Base-by-base conservation (phyloP, 2,113 vertebrate species). In the Isurus oxyrinchus region DNA sequence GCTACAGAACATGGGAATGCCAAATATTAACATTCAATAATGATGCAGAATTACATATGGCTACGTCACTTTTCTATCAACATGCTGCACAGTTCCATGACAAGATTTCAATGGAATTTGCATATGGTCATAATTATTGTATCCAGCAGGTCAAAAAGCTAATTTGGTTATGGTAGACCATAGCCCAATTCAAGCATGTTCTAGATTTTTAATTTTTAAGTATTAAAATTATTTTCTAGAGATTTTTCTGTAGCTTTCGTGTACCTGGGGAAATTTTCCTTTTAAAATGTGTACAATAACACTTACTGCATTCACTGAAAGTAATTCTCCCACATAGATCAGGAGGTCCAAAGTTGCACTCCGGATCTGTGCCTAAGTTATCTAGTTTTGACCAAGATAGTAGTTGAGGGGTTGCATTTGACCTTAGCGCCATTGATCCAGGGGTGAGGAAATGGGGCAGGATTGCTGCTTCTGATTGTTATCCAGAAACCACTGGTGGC, bases 1-100 rank as follows among this genome's bases (percentile, higher is more conserved):
- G 49, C 7, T 23, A 31, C 66, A 72, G 61, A 94, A 67, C 21
- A 67, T 13, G 40, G n/a, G 44, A 72, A 72, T 72, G 23, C 25
- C 49, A 31, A 55, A 55, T 35, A 27, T 72, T 49, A 72, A 95
- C 59, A 16, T 44, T 31, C 44, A 72, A 63, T 40, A 63, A 61
- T 40, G 35, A 93, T 93, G 66, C 23, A 95, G 94, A 55, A 72
- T 95, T 95, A 95, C n/a, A 95, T 49, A 69, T n/a, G 3, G 44
- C 16, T 19, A 63, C 8, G 14, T 49, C 66, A 14, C 27, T 55
- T 53, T 72, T 72, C 0, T 4, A 95, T 31, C 66, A 69, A 25
- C 66, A 35, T 27, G 10, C 44, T 53, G 61, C 27, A 35, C 7
- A 63, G 31, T 35, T 63, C 5, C 63, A n/a, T 61, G 90, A 31